These are phyloP conservation scores for Distichodus sexfasciatus DNA, from an alignment of 2,797 vertebrate species.

Conservation along the genomic window DNA sequence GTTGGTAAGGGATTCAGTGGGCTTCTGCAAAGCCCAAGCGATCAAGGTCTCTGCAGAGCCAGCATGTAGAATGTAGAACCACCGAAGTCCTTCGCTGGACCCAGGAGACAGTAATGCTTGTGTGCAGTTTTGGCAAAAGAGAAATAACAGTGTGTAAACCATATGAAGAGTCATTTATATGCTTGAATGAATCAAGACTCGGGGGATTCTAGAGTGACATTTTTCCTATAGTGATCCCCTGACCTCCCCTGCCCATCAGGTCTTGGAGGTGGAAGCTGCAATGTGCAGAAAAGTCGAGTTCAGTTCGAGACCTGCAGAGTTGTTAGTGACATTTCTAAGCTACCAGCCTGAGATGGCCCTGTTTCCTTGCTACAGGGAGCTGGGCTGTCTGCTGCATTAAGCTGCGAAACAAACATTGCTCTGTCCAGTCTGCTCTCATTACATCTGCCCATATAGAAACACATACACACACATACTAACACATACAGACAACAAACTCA, in stretches of 20 bases:
- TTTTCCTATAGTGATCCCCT: conserved; percentile 17
- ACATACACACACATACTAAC: conserved; percentile 6
- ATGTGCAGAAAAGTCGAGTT: conserved; percentile 12
- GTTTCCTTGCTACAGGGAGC: conserved; percentile 12
- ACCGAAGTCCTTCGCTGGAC: too few species aligned
- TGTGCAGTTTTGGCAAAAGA: too few species aligned
- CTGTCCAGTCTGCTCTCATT: conserved; percentile 30
- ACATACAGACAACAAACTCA: conserved; percentile 10
- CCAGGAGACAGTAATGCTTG: too few species aligned
- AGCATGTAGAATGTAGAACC: too few species aligned
- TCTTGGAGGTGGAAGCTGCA: background rate
- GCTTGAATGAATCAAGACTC: too few species aligned
- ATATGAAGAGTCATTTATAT: background rate
- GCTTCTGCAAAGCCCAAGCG: too few species aligned
- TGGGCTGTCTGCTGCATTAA: conserved; percentile 38
- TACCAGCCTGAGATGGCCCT: conserved; percentile 12
- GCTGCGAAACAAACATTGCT: conserved; percentile 5
- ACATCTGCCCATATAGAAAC: conserved; percentile 17
- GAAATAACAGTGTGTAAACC: too few species aligned
- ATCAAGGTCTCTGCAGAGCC: too few species aligned
- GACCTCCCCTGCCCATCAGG: background rate
- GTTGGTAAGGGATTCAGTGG: too few species aligned
- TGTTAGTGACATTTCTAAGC: conserved; percentile 25
- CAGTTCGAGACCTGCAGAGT: conserved; percentile 3
- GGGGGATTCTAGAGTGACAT: background rate